A percentile compares a stretch with the other conserved stretches of the same genome.
Conservation (phyloP, 2,113 vertebrate species). For the Eclectus roratus region DNA sequence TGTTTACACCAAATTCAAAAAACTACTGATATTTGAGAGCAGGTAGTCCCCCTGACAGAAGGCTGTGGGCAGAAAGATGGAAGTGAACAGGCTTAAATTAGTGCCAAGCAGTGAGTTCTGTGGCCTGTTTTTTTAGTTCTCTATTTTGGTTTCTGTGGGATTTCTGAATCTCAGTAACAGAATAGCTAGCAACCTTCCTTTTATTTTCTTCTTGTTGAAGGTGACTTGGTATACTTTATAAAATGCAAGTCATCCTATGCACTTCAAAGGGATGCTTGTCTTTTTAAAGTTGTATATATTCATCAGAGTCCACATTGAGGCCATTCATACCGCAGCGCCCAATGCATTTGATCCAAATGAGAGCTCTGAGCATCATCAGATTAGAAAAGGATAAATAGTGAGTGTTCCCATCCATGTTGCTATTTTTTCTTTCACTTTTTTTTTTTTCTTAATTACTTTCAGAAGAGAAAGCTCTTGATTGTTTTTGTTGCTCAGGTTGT, state of each 20-base stretch:
- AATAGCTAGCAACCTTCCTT: not conserved
- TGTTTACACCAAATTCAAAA: not conserved
- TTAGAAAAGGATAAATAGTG: not conserved
- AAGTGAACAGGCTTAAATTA: not conserved
- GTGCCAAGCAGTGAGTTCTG: not conserved
- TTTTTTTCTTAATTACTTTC: not conserved
- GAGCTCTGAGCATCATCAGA: not conserved
- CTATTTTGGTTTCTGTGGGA: not conserved
- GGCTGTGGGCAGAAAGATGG: not conserved
- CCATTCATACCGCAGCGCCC: rapidly evolving
- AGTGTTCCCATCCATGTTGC: not conserved
- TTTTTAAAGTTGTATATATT: not conserved
- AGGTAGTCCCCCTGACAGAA: not conserved
- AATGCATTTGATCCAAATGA: not conserved
- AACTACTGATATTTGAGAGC: not conserved
- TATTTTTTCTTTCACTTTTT: not conserved
- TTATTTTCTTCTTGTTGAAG: not conserved
- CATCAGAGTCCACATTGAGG: not conserved
- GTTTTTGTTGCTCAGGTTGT: not conserved
- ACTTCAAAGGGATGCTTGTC: not conserved
- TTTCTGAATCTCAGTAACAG: not conserved
- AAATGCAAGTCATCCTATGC: not conserved
- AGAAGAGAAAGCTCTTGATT: not conserved
- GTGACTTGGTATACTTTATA: not conserved
- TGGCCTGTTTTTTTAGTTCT: not conserved